A percentile compares a stretch with the other conserved stretches of the same genome.
These are phyloP conservation scores for Brachypalpus laphriformis DNA, from an alignment of 2,888 invertebrate species.

Conservation along the genomic window DNA sequence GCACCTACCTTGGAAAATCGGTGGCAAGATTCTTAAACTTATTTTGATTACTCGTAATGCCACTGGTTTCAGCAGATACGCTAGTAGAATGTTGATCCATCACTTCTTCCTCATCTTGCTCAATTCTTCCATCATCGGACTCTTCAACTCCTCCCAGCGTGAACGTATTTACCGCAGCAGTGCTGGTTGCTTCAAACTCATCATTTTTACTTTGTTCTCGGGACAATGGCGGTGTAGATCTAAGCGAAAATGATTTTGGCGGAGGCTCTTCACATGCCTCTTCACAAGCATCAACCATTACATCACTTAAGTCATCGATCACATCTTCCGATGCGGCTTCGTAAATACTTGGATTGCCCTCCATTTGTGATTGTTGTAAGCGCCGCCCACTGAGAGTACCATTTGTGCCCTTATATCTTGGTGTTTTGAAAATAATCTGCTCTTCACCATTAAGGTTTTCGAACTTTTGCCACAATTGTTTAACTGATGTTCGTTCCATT, in stretches of 20 bases:
- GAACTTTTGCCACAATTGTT: conserved; percentile 75
- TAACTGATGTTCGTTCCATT: conserved; percentile 53
- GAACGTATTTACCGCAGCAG: not conserved
- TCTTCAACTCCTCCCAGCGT: not conserved
- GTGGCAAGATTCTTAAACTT: conserved; percentile 55
- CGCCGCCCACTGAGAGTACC: no score
- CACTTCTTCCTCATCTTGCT: not conserved
- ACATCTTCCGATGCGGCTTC: conserved; percentile 82
- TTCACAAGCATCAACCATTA: not conserved
- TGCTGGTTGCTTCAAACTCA: conserved; percentile 8
- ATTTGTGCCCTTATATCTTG: conserved; percentile 56
- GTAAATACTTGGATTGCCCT: conserved; percentile 76
- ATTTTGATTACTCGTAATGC: not conserved
- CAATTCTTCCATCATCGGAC: not conserved
- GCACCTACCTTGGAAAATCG: conserved; percentile 79
- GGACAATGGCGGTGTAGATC: conserved; percentile 37
- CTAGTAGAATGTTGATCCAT: not conserved
- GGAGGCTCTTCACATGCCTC: conserved; percentile 40
- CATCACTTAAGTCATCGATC: conserved; percentile 78
- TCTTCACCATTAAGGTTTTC: conserved; percentile 78
- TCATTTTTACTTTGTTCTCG: conserved; percentile 17
- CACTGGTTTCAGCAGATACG: not conserved
- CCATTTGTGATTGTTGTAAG: conserved; percentile 21
- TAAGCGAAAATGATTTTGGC: conserved; percentile 46
- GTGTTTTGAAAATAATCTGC: conserved; percentile 75